Percentiles rank a stretch among this genome's conserved stretches.
Evolutionary conservation across 92 coral and sea anemone genomes (phyloP).

Genomic region (Pocillopora grandis): DNA sequence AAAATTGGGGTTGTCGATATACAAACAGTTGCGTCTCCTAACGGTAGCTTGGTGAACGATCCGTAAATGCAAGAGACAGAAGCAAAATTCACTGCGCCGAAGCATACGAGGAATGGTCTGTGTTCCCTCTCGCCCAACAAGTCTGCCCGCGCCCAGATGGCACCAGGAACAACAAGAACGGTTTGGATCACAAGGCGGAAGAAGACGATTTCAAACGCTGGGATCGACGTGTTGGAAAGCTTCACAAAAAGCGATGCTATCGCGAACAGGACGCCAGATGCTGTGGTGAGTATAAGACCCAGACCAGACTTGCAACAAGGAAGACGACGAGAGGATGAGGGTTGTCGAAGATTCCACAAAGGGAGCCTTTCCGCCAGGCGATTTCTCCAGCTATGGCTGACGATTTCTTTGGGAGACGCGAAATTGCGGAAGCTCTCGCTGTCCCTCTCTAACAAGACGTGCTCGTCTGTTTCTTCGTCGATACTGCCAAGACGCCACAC

Average conservation of each 20-base stretch:
- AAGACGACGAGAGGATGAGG: background rate
- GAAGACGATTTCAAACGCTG: conserved; percentile 81
- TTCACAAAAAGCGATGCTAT: conserved; percentile 84
- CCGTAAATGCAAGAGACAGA: conserved; percentile 81
- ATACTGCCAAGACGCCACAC: conserved; percentile 20
- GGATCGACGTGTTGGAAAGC: conserved; percentile 76
- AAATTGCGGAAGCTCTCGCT: conserved; percentile 82
- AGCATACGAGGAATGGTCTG: conserved; percentile 66
- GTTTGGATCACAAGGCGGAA: conserved; percentile 76
- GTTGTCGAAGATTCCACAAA: conserved; percentile 10
- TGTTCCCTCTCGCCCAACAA: conserved; percentile 66
- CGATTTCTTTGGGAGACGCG: conserved; percentile 62
- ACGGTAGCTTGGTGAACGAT: conserved; percentile 76
- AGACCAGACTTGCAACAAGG: conserved; percentile 50
- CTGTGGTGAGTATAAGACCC: conserved; percentile 69
- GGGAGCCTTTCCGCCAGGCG: conserved; percentile 44
- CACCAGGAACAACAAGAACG: conserved; percentile 67
- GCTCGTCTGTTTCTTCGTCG: conserved; percentile 34
- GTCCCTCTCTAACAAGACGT: conserved; percentile 44
- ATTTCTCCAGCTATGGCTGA: conserved; percentile 59
- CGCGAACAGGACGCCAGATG: conserved; percentile 75
- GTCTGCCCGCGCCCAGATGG: conserved; percentile 67
- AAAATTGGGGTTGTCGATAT: conserved; percentile 84
- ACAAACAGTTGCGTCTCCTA: conserved; percentile 83
- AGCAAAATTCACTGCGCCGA: conserved; percentile 73